These are phyloP conservation scores for Eilema caniola DNA, from an alignment of 2,888 invertebrate genomes.

Conservation along the genomic window DNA sequence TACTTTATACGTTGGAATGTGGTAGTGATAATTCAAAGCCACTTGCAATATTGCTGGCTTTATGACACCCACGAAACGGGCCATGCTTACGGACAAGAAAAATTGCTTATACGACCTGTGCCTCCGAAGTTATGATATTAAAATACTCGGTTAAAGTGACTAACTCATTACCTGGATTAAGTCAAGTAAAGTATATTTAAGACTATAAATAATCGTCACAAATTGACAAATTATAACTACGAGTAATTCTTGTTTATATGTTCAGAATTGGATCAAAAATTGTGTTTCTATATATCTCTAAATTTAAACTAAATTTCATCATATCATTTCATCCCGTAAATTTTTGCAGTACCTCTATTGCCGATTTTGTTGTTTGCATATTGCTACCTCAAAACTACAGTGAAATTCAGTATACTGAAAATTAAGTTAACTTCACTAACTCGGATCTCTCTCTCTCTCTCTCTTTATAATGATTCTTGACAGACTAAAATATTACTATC, in stretches of 20 bases:
- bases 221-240: not conserved
- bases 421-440: no score
- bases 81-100: not conserved
- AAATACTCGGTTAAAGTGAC: not conserved
- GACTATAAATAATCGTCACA: not conserved
- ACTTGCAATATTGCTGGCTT: not conserved
- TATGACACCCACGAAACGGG: not conserved
- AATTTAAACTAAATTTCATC: no score
- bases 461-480: not conserved
- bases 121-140: not conserved
- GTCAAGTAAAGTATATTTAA: not conserved
- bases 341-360: no score
- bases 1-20: not conserved
- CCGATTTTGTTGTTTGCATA: no score
- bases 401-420: no score
- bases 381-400: no score
- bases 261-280: no score
- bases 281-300: no score
- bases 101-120: not conserved
- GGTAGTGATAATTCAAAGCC: not conserved
- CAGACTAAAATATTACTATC: not conserved
- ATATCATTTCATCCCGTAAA: no score
- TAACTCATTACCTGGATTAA: not conserved
- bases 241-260: no score
- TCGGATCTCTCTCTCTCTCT: no score